Evolutionary conservation across 2,888 invertebrate genomes (phyloP), one percentile per base, ranked within the genome.

Genomic region (Epiblema foenella): DNA sequence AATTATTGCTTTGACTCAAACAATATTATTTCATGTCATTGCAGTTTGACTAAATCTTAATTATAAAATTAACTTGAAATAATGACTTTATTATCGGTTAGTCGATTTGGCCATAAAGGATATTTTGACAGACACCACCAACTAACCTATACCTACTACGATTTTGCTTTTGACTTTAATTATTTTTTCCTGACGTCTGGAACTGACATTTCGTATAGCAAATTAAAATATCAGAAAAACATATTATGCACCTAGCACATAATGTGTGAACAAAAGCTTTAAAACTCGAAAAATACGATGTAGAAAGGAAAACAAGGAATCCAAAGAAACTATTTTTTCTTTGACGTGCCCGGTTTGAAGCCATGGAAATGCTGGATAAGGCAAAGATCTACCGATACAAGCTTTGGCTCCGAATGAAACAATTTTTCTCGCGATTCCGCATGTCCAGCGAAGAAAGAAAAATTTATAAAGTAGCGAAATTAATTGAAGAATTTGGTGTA

Each of bases 321-420:
- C 73, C 46, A n/a, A 15, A n/a, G n/a, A 46, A 46, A n/a, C 46
- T n/a, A 42, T 1, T 24, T 81, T 81, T 12, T 83, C 85, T 62
- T 85, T 85, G 51, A 77, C 83, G 69, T 85, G 86, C 68, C 85
- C 83, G 72, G 82, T 87, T 75, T 87, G 75, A 85, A 86, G 84
- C 85, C n/a, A 84, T 86, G 84, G 79, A 86, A 77, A 73, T 81
- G 7, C 82, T 87, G 46, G 79, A 82, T 49, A 81, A 80, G 69
- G 69, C 39, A 75, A 69, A 74, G 84, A 84, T 70, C 86, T 88
- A 39, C 75, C 83, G 9, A 77, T 85, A 58, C 62, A 82, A 80
- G 76, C 83, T 88, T 74, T 77, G 77, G 69, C 73, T 81, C 20
- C 69, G 85, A 57, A 81, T 88, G 74, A 87, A 84, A 77, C 79